These are phyloP conservation scores for Stichodactyla mertensii DNA, from an alignment of 64 coral and sea anemone genomes.

Conservation along the genomic window DNA sequence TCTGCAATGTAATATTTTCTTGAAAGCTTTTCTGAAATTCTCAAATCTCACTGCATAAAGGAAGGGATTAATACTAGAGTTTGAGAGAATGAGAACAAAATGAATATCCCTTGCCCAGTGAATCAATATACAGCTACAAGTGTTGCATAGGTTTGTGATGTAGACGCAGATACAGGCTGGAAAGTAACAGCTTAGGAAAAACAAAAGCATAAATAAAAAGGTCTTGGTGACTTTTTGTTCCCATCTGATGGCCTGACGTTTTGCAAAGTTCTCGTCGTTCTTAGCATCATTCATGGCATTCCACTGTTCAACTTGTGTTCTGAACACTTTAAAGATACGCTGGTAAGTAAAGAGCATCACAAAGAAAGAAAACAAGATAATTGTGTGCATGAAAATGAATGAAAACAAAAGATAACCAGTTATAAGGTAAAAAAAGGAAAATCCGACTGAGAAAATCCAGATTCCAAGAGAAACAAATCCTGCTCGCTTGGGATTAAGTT, in stretches of 20 bases:
- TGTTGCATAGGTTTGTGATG: conserved; percentile 52
- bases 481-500: conserved; percentile 18
- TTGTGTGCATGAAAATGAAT: conserved; percentile 59
- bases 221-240: conserved; percentile 49
- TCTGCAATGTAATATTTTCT: conserved; percentile 11
- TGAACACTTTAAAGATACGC: conserved; percentile 38
- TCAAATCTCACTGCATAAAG: conserved; percentile 52
- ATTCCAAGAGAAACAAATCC: conserved; percentile 24
- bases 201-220: conserved; percentile 44
- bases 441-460: conserved; percentile 32
- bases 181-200: conserved; percentile 34
- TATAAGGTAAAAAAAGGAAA: conserved; percentile 46
- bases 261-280: neutral
- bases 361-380: conserved; percentile 21
- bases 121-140: conserved; percentile 53
- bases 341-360: conserved; percentile 30
- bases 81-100: conserved; percentile 37
- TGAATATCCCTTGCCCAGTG: conserved; percentile 66
- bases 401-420: conserved; percentile 45
- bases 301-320: conserved; percentile 31
- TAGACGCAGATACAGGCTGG: conserved; percentile 58
- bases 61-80: conserved; percentile 53
- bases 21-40: conserved; percentile 45
- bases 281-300: neutral
- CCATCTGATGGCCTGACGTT: neutral